These are phyloP conservation scores for Schizopygopsis malacanthus DNA, from an alignment of 2,797 vertebrate species.

Conservation along the genomic window DNA sequence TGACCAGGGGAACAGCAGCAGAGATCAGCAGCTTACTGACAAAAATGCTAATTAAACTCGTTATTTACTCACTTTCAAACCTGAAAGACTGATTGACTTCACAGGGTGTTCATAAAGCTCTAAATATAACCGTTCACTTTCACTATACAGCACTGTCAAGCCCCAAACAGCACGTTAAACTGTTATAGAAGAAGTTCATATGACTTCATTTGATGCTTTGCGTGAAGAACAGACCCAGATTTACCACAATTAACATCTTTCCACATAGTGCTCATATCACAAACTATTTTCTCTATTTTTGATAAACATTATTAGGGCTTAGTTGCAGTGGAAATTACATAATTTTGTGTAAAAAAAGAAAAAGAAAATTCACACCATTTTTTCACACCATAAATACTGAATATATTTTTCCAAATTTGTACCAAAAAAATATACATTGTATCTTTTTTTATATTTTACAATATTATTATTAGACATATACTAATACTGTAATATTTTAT, in stretches of 20 bases:
- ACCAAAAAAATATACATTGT: no score
- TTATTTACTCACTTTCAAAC: background rate
- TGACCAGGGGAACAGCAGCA: conserved; percentile 68
- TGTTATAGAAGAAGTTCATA: background rate
- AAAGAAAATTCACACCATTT: background rate
- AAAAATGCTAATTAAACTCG: background rate
- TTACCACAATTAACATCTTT: background rate
- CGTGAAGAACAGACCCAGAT: background rate
- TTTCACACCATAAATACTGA: background rate
- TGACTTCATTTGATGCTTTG: background rate
- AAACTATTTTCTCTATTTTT: background rate
- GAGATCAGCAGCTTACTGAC: conserved; percentile 26
- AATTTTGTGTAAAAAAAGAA: background rate
- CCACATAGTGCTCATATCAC: background rate
- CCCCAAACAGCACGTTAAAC: background rate
- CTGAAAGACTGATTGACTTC: background rate
- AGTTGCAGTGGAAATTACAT: background rate
- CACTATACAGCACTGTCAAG: background rate
- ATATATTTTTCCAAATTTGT: background rate
- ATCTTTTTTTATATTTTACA: no score
- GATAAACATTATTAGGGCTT: background rate
- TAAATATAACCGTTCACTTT: background rate
- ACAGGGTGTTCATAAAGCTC: background rate
- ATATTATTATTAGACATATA: no score
- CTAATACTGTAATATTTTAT: background rate